These are phyloP conservation scores for Brachyistius frenatus DNA, from an alignment of 2,113 vertebrate genomes.

Conservation along the genomic window DNA sequence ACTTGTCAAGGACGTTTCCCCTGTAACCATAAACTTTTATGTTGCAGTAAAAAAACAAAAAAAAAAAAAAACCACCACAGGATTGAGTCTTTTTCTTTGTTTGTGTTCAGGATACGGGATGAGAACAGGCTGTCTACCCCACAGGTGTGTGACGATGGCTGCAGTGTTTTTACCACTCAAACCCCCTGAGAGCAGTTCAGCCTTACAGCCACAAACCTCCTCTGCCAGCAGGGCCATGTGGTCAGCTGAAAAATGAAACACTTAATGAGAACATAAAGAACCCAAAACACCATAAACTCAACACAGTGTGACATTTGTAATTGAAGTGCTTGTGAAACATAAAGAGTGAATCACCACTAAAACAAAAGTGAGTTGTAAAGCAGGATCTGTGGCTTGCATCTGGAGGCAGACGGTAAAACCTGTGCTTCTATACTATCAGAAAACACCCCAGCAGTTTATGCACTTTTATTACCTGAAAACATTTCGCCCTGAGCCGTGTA, in stretches of 20 bases:
- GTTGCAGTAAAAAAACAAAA: not conserved
- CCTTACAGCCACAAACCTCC: constrained; percentile 84
- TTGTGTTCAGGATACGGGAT: constrained; percentile 88
- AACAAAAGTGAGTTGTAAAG: not conserved
- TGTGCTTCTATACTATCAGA: not conserved
- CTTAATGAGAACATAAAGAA: constrained; percentile 6
- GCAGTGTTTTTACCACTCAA: constrained; percentile 82
- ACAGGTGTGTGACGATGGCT: constrained; percentile 84
- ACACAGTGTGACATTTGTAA: constrained; percentile 2
- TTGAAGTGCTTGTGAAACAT: constrained; percentile 8
- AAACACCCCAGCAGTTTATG: not conserved
- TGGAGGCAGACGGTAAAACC: not conserved
- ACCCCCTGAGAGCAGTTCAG: constrained; percentile 84
- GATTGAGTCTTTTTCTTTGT: not conserved
- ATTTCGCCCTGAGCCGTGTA: constrained; percentile 92
- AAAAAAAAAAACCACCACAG: not conserved
- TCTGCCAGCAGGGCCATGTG: constrained; percentile 88
- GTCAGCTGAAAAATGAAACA: constrained; percentile 77
- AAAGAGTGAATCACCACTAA: not conserved
- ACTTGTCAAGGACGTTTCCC: constrained; percentile 69
- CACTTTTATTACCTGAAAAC: constrained; percentile 87
- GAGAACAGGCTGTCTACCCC: constrained; percentile 84
- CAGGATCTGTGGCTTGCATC: not conserved
- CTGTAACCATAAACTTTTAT: not conserved
- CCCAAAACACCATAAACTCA: not conserved